phyloP scores from a whole-genome alignment of 1,140 invertebrate genomes.

The Brachionus asplanchnoidis region DNA sequence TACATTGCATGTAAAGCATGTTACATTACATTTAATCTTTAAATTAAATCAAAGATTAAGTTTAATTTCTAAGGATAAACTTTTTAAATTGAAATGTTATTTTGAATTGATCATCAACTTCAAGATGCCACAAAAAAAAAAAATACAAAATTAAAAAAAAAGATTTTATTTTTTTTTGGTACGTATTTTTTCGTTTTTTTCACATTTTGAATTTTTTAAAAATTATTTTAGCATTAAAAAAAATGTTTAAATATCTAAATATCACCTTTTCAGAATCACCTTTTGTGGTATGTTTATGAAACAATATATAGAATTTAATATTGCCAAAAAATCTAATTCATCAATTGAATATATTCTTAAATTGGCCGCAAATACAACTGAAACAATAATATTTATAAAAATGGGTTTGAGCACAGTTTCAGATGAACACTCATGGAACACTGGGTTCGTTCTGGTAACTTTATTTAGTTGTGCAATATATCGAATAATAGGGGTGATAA shows the following conservation, averaged over 20 bases:
- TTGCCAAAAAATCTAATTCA: constrained; percentile 93
- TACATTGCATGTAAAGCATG: no score
- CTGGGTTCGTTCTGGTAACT: constrained; percentile 84
- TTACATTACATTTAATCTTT: no score
- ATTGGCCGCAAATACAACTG: constrained; percentile 72
- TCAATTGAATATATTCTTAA: constrained; percentile 98
- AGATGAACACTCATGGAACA: constrained; percentile 86
- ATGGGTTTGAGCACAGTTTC: constrained; percentile 89
- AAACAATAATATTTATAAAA: constrained; percentile 99
- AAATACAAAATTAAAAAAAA: no score
- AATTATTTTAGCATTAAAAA: neutral
- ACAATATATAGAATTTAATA: constrained; percentile 95
- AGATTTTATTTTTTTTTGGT: no score
- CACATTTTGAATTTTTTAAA: neutral
- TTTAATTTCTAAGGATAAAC: no score
- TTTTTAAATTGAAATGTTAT: no score
- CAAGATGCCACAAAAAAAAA: no score
- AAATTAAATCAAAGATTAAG: no score
- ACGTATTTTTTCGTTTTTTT: neutral
- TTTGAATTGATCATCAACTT: no score
- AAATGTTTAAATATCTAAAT: neutral
- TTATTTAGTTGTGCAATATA: constrained; percentile 89
- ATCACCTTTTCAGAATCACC: constrained; percentile 62
- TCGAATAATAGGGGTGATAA: constrained; percentile 76
- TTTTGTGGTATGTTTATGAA: constrained; percentile 99